Evolutionary conservation across 2,113 vertebrate species (phyloP), one percentile per base, ranked within the genome.

Genomic region (Cheilinus undulatus): DNA sequence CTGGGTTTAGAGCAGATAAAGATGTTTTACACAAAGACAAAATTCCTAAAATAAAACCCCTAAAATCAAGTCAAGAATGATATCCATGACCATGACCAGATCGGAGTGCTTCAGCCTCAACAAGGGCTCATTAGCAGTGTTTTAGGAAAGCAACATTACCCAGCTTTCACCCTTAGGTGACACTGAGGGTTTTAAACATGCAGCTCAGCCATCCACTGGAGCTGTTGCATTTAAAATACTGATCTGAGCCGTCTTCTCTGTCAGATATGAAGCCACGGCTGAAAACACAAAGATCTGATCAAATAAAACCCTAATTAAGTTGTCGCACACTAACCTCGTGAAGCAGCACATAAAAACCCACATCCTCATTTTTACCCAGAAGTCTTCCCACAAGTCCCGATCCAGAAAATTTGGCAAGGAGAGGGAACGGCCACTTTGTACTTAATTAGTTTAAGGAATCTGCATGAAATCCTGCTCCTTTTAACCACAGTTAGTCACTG

Each of bases 401-500:
- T 84, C 82, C 80, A 80, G 78, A 85, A 76, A 77, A 79, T 80
- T 71, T 70, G 65, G 42, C 14, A 12, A 69, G 23, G 72, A 50
- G 7, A 38, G 9, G 56, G 46, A 9, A 14, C 20, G 13, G 48
- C 26, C 48, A 74, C 78, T 86, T 84, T 83, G 61, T 78, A 54
- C 62, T 78, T 86, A 80, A 87, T 80, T 72, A 86, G 78, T 75
- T 84, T 53, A 75, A 87, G 85, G 72, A 82, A 78, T 83, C 58
- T 19, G 23, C 73, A 67, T 82, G 71, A 76, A 78, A 71, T 71
- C 45, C 61, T 72, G 74, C 22, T 19, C 42, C 40, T 45, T 75
- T 69, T 38, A 62, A 73, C 84, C 82, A 56, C 82, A 63, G 28
- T 83, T 65, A 84, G 78, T 80, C 83, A 69, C 27, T 46, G 45